Evolutionary conservation across 2,888 invertebrate species (phyloP).

Genomic region (Meiosimyza platycephala): DNA sequence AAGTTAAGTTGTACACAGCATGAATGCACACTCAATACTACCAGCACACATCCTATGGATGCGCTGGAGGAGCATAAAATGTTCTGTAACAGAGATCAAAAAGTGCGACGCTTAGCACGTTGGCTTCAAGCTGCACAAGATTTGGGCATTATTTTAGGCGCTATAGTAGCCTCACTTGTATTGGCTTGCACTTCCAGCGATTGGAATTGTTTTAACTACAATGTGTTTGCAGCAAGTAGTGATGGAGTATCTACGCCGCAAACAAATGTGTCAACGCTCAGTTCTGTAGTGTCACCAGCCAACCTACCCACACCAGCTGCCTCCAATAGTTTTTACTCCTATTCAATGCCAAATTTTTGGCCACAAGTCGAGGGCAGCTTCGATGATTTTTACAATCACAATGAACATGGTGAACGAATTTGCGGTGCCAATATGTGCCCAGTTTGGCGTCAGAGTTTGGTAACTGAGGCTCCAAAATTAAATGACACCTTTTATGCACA

Average conservation of each 20-base stretch:
- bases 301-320: slow-evolving; percentile 32
- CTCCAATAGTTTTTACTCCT: slow-evolving; percentile 38
- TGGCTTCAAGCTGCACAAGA: slow-evolving; percentile 72
- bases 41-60: slow-evolving; percentile 42
- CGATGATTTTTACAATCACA: slow-evolving; percentile 70
- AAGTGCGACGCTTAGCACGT: slow-evolving; percentile 69
- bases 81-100: slow-evolving; percentile 66
- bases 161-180: slow-evolving; percentile 68
- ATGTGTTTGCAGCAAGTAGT: slow-evolving; percentile 5
- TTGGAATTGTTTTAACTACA: slow-evolving; percentile 55
- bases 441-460: slow-evolving; percentile 52
- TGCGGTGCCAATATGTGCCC: slow-evolving; percentile 73
- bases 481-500: slow-evolving; percentile 54
- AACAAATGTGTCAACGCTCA: slow-evolving; percentile 4
- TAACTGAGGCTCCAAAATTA: slow-evolving; percentile 29
- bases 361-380: slow-evolving; percentile 51
- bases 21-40: slow-evolving; percentile 55
- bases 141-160: slow-evolving; percentile 71
- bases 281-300: background rate
- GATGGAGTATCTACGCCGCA: slow-evolving; percentile 10
- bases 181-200: slow-evolving; percentile 65
- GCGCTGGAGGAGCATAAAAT: slow-evolving; percentile 65
- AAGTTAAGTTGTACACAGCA: slow-evolving; percentile 65
- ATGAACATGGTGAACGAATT: slow-evolving; percentile 70
- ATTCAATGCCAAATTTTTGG: slow-evolving; percentile 47